These are phyloP conservation scores for Crematogaster levior DNA, from an alignment of 2,888 invertebrate species.

Conservation along the genomic window DNA sequence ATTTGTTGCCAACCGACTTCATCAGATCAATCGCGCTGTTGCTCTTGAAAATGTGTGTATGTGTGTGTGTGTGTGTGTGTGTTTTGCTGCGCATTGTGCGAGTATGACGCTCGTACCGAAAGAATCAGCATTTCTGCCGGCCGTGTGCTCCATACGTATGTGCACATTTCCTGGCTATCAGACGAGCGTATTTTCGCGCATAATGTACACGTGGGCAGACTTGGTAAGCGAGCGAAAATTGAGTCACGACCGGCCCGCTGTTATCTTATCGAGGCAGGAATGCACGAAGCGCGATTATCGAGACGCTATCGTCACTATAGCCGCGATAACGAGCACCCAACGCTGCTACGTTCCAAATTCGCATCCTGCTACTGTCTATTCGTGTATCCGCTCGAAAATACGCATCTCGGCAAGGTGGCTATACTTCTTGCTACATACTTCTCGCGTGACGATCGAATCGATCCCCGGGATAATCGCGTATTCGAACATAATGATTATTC, in stretches of 20 bases:
- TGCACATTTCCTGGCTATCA: neutral
- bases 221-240: constrained; percentile 57
- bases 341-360: constrained; percentile 58
- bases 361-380: constrained; percentile 60
- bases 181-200: neutral
- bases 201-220: neutral
- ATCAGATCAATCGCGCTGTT: constrained; percentile 11
- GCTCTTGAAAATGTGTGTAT: neutral
- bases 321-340: constrained; percentile 57
- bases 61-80: neutral
- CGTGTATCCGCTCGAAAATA: neutral
- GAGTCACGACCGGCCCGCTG: constrained; percentile 74
- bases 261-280: constrained; percentile 73
- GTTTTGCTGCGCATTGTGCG: too few species aligned
- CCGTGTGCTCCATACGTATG: neutral
- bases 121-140: constrained; percentile 1
- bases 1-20: constrained; percentile 38
- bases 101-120: neutral
- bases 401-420: neutral
- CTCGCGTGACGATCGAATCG: neutral
- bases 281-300: constrained; percentile 66
- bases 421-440: neutral
- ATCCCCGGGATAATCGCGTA: neutral
- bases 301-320: constrained; percentile 56
- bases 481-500: neutral